Base-by-base conservation (phyloP, 2,797 vertebrate genomes). In the Argyrosomus regius region DNA sequence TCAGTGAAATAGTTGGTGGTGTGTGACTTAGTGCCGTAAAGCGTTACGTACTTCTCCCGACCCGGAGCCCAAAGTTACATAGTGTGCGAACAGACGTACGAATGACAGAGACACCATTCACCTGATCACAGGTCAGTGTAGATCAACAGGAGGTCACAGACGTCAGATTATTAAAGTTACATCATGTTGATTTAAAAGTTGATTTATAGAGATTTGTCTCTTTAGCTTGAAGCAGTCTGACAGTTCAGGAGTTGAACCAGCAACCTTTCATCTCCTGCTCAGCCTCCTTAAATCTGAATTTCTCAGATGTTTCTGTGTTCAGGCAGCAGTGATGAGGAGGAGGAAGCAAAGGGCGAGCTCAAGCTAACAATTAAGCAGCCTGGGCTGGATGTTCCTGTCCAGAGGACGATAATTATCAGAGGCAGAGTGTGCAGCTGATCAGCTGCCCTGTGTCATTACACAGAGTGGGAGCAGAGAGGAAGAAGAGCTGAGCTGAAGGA, bases 331-430 rank as follows among this genome's bases (percentile, higher is more conserved):
- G 62, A 69, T 54, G 53, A 64, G 31, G 49, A 31, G 5, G 45
- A 39, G 46, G 41, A 24, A 28, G 54, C 43, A 79, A 54, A 77
- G 49, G 20, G 28, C 22, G 3, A 45, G 62, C 35, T 74, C 48
- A 75, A 80, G 59, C 72, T 28, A 84, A 84, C 75, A 80, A 87
- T 84, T 87, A 66, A 50, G 59, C 14, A 58, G 49, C 48, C 70
- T 16, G 14, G 26, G 63, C 52, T 49, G 46, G 2, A 83, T 74
- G 60, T 46, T 63, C 45, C 64, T 57, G 54, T 72, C 72, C 60
- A 56, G 52, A 78, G 75, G 74, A 72, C 24, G 66, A 61, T 84
- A 70, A 90, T 89, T 82, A 84, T 77, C 62, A 5, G 63, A 72
- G 80, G 81, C 52, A 72, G 53, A 61, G 69, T 57, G 58, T 72